Evolutionary conservation across 2,113 vertebrate species (phyloP).

Genomic region (Myanophis thanlyinensis): DNA sequence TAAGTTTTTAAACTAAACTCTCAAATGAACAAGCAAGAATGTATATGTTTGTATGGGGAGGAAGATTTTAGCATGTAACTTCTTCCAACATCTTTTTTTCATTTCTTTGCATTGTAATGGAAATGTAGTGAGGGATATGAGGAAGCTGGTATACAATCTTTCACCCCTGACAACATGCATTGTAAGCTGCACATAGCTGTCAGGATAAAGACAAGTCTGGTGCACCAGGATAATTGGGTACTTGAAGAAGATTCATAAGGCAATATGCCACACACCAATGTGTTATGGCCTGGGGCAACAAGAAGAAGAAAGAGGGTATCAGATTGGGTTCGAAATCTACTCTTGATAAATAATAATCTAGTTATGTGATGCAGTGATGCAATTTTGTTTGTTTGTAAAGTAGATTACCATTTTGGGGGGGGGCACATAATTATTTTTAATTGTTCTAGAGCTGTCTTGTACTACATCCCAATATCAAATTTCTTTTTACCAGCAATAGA

Average conservation of each 20-base stretch:
- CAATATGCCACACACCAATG: slow-evolving; percentile 57
- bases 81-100: slow-evolving; percentile 22
- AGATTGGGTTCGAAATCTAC: slow-evolving; percentile 37
- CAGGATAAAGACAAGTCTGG: slow-evolving; percentile 66
- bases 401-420: background rate
- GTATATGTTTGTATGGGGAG: background rate
- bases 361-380: slow-evolving; percentile 41
- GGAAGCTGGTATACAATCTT: slow-evolving; percentile 56
- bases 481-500: slow-evolving; percentile 24
- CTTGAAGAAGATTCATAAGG: slow-evolving; percentile 78
- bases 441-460: slow-evolving; percentile 45
- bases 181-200: slow-evolving; percentile 61
- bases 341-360: slow-evolving; percentile 64
- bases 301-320: slow-evolving; percentile 41
- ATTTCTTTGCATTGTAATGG: slow-evolving; percentile 54
- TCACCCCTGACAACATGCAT: slow-evolving; percentile 67
- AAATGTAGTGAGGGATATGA: slow-evolving; percentile 42
- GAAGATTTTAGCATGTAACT: slow-evolving; percentile 9
- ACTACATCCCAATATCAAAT: slow-evolving; percentile 1
- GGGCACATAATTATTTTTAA: slow-evolving; percentile 36
- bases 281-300: slow-evolving; percentile 65
- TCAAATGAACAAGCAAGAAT: slow-evolving; percentile 35
- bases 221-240: slow-evolving; percentile 75
- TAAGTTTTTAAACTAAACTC: background rate
- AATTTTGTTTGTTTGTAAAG: slow-evolving; percentile 52